Evolutionary conservation across 2,797 vertebrate genomes (phyloP).

Genomic region (Acipenser transmontanus): DNA sequence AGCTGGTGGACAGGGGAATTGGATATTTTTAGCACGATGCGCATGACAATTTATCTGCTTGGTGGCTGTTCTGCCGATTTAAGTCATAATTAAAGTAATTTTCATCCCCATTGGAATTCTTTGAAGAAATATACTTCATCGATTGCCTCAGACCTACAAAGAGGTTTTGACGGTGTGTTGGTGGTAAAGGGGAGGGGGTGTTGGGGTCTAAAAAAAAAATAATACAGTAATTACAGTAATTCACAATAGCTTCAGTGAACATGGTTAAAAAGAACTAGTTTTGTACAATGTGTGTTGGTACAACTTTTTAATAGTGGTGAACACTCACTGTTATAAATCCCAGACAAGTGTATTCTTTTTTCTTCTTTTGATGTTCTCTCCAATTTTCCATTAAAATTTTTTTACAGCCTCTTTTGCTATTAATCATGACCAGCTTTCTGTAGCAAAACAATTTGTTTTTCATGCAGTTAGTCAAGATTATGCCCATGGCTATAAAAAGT

Average conservation of each 20-base stretch:
- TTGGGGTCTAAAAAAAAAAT: constrained; percentile 13
- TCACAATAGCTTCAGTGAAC: constrained; percentile 72
- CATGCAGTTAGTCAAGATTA: constrained; percentile 23
- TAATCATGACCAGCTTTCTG: constrained; percentile 39
- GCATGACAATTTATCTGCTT: constrained; percentile 99
- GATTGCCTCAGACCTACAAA: constrained; percentile 73
- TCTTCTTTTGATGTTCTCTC: constrained; percentile 38
- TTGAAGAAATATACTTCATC: constrained; percentile 72
- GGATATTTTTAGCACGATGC: constrained; percentile 99
- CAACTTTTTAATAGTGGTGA: constrained; percentile 74
- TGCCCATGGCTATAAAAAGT: constrained; percentile 21
- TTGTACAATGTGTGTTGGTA: constrained; percentile 79
- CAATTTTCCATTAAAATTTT: constrained; percentile 54
- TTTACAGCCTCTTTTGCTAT: constrained; percentile 60
- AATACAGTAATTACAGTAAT: constrained; percentile 66
- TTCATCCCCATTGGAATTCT: constrained; percentile 81
- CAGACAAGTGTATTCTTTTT: constrained; percentile 35
- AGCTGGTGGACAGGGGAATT: constrained; percentile 85
- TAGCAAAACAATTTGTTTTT: constrained; percentile 15
- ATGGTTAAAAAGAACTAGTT: constrained; percentile 76
- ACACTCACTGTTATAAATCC: constrained; percentile 61
- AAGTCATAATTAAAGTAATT: constrained; percentile 95
- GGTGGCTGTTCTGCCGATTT: constrained; percentile 98
- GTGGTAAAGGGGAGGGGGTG: constrained; percentile 45
- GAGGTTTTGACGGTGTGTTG: constrained; percentile 48